A percentile compares a stretch with the other conserved stretches of the same genome.
Conservation (phyloP, 2,113 vertebrate species). For the Notechis scutatus region DNA sequence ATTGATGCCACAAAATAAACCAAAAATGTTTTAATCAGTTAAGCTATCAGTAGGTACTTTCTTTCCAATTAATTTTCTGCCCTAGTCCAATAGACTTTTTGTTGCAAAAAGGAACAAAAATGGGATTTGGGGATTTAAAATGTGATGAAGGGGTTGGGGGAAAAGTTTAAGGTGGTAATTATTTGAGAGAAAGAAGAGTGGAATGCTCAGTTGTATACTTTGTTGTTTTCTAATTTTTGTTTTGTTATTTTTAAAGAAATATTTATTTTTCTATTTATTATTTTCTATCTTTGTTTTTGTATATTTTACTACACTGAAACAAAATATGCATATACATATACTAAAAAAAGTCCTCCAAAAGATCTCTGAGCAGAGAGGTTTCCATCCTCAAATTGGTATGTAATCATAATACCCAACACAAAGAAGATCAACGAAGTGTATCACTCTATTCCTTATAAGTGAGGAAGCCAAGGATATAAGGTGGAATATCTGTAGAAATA, state of each 20-base stretch:
- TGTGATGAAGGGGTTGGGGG: not conserved
- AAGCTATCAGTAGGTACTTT: not conserved
- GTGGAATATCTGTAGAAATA: not conserved
- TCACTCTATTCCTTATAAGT: not conserved
- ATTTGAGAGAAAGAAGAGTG: not conserved
- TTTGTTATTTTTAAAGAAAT: not conserved
- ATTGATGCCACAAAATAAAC: not conserved
- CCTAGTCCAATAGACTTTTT: not conserved
- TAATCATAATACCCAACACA: not conserved
- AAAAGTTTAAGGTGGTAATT: not conserved
- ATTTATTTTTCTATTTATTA: not conserved
- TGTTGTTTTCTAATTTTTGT: not conserved
- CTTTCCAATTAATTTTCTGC: not conserved
- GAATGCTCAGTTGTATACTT: not conserved
- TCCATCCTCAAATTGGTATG: not conserved
- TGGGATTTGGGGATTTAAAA: not conserved
- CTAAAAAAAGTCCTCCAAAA: not conserved
- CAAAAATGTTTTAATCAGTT: not conserved
- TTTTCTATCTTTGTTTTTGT: not conserved
- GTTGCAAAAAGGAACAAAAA: not conserved
- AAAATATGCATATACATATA: not conserved
- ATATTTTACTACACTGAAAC: not conserved
- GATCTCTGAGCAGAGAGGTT: not conserved
- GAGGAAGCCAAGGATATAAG: not conserved
- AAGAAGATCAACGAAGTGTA: not conserved